A percentile compares a stretch with the other conserved stretches of the same genome.
Conservation (phyloP, 1,140 invertebrate species). For the Arctopsyche grandis region DNA sequence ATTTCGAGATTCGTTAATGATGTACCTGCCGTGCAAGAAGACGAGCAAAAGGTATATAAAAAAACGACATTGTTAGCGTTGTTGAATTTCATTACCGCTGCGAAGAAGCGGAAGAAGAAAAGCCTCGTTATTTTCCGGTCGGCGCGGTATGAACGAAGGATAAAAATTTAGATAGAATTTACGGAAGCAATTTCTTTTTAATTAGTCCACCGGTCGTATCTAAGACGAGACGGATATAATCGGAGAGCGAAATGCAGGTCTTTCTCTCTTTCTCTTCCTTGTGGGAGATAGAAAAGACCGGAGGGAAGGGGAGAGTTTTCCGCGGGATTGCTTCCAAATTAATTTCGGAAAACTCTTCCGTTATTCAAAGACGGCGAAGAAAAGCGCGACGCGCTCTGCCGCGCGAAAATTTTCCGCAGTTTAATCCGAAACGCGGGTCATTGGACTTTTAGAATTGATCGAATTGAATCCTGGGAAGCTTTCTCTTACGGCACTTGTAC, state of each 20-base stretch:
- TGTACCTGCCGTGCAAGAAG: not conserved
- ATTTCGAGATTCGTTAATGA: too few relatives aligned
- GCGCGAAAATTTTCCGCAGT: conserved; percentile 7
- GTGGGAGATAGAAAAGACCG: not conserved
- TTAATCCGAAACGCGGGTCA: not conserved
- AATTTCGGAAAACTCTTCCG: conserved; percentile 40
- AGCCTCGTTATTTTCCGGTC: conserved; percentile 14
- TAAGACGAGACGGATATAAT: not conserved
- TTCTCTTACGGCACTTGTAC: too few relatives aligned
- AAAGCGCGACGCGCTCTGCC: not conserved
- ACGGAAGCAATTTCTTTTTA: conserved; percentile 44
- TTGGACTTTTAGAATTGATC: not conserved
- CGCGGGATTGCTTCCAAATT: conserved; percentile 44
- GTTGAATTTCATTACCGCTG: too few relatives aligned
- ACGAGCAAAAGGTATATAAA: not conserved
- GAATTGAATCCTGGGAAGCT: not conserved
- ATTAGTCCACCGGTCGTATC: conserved; percentile 30
- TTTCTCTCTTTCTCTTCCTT: too few relatives aligned
- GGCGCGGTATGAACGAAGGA: not conserved
- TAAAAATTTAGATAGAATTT: conserved; percentile 36
- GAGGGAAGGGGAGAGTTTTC: conserved; percentile 17
- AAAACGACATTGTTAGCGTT: conserved; percentile 21
- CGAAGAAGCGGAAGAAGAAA: conserved; percentile 12
- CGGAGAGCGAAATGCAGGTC: not conserved
- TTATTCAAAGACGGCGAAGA: not conserved